Conservation (phyloP, 2,113 vertebrate species). For the Lamprotornis superbus region DNA sequence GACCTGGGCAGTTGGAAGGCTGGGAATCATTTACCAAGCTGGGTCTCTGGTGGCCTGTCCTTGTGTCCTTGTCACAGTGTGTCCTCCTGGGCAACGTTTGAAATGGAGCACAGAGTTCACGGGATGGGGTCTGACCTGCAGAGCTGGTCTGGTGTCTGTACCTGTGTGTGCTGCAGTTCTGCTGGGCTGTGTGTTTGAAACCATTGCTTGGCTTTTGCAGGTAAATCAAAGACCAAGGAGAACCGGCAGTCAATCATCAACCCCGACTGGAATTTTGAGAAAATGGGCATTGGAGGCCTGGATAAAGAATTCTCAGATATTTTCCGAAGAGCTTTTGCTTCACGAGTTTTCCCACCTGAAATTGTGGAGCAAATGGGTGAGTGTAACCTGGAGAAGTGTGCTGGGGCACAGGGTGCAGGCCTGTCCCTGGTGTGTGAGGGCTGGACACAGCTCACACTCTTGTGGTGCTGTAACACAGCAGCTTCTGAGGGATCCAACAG, state of each 20-base stretch:
- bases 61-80: neutral
- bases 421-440: neutral
- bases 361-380: slow-evolving; percentile 98
- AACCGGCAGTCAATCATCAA: slow-evolving; percentile 96
- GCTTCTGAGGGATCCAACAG: neutral
- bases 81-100: rapidly evolving
- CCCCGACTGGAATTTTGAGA: slow-evolving; percentile 99
- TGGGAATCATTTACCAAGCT: neutral
- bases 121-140: neutral
- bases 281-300: slow-evolving; percentile 96
- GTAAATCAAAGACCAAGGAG: slow-evolving; percentile 91
- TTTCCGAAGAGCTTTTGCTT: slow-evolving; percentile 95
- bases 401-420: neutral
- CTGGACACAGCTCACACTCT: neutral
- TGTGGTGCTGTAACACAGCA: neutral
- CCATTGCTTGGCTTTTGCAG: slow-evolving; percentile 50
- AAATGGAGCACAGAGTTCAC: rapidly evolving
- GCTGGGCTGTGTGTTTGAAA: neutral
- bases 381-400: neutral
- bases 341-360: slow-evolving; percentile 94
- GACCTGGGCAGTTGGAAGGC: neutral
- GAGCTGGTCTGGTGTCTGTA: neutral
- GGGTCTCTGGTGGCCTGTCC: neutral
- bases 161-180: neutral
- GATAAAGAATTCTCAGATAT: slow-evolving; percentile 98